A percentile compares a stretch with the other conserved stretches of the same genome.
Evolutionary conservation across 2,113 vertebrate genomes (phyloP).

Genomic region (Calidris pygmaea): DNA sequence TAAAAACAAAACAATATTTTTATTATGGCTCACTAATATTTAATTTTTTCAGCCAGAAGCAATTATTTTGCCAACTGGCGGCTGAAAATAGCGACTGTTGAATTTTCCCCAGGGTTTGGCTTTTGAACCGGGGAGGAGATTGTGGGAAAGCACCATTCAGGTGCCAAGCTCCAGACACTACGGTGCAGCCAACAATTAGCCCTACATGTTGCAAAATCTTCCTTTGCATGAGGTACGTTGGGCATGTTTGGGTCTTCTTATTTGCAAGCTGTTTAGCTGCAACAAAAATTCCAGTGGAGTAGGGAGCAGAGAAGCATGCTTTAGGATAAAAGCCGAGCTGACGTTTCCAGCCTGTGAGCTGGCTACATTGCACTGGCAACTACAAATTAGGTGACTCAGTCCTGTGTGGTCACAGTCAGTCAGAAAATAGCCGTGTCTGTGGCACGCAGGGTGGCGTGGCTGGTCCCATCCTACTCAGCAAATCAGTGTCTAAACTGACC

Average conservation of each 20-base stretch:
- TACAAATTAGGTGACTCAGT: neutral
- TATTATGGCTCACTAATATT: neutral
- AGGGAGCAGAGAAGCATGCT: neutral
- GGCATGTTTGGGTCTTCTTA: neutral
- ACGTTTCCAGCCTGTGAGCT: neutral
- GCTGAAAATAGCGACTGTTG: neutral
- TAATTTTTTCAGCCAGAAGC: neutral
- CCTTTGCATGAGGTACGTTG: fast-evolving
- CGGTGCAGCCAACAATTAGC: fast-evolving
- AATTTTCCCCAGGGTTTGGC: neutral
- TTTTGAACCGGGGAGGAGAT: neutral
- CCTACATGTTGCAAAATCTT: neutral
- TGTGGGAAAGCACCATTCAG: neutral
- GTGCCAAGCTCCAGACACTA: neutral
- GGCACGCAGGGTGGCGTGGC: neutral
- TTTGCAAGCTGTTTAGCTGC: neutral
- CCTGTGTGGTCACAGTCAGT: neutral
- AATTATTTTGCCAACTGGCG: neutral
- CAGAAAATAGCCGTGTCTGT: constrained; percentile 3
- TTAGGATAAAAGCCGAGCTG: neutral
- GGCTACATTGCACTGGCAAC: neutral
- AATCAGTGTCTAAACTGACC: neutral
- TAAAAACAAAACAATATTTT: neutral
- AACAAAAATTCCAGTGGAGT: neutral
- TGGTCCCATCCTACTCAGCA: neutral